Base-by-base conservation (phyloP, 2,888 invertebrate genomes). In the Stenichneumon culpator region DNA sequence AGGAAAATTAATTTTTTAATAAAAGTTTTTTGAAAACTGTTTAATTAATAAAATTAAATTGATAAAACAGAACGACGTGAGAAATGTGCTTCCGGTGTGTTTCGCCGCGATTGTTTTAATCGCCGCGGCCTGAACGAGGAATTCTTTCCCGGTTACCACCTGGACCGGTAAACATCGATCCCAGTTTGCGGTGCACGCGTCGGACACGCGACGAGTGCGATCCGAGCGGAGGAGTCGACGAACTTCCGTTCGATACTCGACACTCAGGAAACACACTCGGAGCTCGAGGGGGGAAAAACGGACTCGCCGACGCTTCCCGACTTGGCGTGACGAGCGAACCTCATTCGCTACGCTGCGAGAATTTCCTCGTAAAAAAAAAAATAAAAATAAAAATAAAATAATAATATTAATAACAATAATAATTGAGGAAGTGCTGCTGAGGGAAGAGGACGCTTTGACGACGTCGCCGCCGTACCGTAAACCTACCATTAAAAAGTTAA, bases 291-390 rank as follows among this genome's bases (percentile, higher is more conserved):
- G 67, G 68, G 73, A 22, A 67, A 60, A 73, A 68, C 50, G 47
- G 47, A 52, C 67, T 50, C 63, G 32, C 57, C 39, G 54, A 68
- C 47, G 60, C 60, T 57, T 28, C 25, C 44, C 19, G 52, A 65
- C 69, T 60, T 84, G 65, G 81, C 75, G 86, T 85, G 83, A 86
- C 83, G 85, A 65, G 32, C 78, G 79, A 86, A 84, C 22, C 5
- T 54, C 7, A 9, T 54, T 54, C 9, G 54, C 54, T 22, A 11
- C 28, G 28, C 60, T 5, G 57, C 60, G 22, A 28, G 28, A n/a
- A n/a, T 25, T 60, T 25, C 60, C 28, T 22, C 65, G 28, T n/a
- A 52, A 39, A 32, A 32, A 32, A 32, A 32, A 32, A 39, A 39
- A 11, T 9, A 39, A 39, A 39, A 39, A 39, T 1, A 39, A 39